Base-by-base conservation (phyloP, 2,797 vertebrate species). In the Chlorospingus semifuscus region DNA sequence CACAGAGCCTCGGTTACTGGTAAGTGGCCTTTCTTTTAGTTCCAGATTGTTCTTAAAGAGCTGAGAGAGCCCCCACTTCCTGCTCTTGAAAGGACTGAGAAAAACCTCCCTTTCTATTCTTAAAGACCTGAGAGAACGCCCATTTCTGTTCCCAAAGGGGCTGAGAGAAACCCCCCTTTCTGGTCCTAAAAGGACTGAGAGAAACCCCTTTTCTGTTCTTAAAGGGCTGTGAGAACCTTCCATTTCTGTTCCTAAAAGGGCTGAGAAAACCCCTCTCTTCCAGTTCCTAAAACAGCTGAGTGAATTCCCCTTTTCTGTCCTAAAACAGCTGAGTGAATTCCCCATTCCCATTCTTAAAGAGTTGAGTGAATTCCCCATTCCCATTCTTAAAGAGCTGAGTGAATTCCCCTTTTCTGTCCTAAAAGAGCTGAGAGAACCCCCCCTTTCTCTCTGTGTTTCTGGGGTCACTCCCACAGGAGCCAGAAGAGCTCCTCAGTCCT, bases 1-100 rank as follows among this genome's bases (percentile, higher is more conserved):
- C 92, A 89, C 92, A 93, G 90, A 93, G 93, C 92, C 94, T 69
- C 92, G 39, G 94, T 94, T 94, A 90, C 95, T 96, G 95, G 92
- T 93, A 94, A 96, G 95, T 94, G 75, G 83, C 90, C 92, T 95
- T 94, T 93, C 94, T 93, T 93, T 92, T 39, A 95, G 95, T 92
- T 91, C 65, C 39, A 93, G 94, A 61, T 84, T 93, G 74, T 93
- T 89, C 89, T 49, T 68, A 56, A 75, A 60, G 81, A 69, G 30
- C 57, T 44, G 59, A 83, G 88, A 66, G 61, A 59, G 12, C 15
- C 5, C 36, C 11, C 10, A 7, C 78, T 27, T 76, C 5, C 29
- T 76, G 36, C 4, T 61, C 46, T 3, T 39, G 18, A 41, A 30
- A 76, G 44, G 3, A 13, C 11, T 60, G 36, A 75, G 44, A 26